phyloP scores from a whole-genome alignment of 92 coral and sea anemone species.

The Epizoanthus illoricatus region DNA sequence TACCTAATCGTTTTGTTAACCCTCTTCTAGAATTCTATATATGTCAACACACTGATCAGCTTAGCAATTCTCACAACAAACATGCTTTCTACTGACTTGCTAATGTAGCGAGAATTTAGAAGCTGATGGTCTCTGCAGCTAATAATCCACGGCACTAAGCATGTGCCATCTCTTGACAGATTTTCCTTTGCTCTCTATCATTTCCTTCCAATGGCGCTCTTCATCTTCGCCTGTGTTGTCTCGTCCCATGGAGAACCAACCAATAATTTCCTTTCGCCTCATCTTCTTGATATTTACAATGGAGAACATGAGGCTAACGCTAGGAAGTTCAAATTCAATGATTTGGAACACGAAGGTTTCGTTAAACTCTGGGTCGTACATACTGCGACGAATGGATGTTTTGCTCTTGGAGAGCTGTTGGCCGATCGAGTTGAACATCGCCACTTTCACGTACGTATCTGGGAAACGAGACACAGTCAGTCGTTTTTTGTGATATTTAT shows the following conservation, averaged over 20 bases:
- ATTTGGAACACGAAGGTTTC: constrained; percentile 99
- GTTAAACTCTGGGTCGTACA: constrained; percentile 98
- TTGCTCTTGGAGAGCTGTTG: constrained; percentile 97
- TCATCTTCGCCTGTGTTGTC: constrained; percentile 99
- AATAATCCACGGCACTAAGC: constrained; percentile 92
- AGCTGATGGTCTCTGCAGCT: neutral
- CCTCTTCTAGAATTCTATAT: too few relatives aligned
- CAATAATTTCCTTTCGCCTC: constrained; percentile 96
- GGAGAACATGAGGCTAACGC: constrained; percentile 98
- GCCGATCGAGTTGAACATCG: constrained; percentile 99
- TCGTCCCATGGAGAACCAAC: constrained; percentile 99
- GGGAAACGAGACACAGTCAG: constrained; percentile 11
- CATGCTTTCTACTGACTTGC: neutral
- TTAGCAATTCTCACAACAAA: too few relatives aligned
- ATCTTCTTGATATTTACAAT: constrained; percentile 96
- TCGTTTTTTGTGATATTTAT: neutral
- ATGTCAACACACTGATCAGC: too few relatives aligned
- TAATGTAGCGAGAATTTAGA: neutral
- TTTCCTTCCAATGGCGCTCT: constrained; percentile 97
- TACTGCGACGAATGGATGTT: constrained; percentile 98
- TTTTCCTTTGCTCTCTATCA: constrained; percentile 89
- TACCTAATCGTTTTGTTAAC: too few relatives aligned
- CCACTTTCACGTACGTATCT: constrained; percentile 99
- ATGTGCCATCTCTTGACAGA: constrained; percentile 95
- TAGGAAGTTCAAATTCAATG: constrained; percentile 98